Base-by-base conservation (phyloP, 2,888 invertebrate genomes). In the Mimas tiliae region DNA sequence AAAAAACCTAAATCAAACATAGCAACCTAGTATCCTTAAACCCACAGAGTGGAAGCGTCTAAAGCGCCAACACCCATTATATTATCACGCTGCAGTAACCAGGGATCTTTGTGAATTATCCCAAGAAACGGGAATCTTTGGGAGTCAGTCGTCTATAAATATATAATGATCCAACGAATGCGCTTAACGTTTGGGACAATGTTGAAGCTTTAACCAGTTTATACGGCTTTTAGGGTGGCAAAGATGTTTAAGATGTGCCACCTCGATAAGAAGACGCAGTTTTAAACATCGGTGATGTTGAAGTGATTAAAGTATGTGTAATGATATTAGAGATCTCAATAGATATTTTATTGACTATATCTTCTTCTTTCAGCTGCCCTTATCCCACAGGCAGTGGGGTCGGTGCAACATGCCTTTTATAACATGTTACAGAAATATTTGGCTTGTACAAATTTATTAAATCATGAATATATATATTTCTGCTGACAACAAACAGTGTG, bases 51-150 rank as follows among this genome's bases (percentile, higher is more conserved):
- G 45, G 45, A 45, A 58, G 48, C 27, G 65, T 47, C 62, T 73
- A 76, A 76, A 80, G 77, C 79, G 75, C 68, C 53, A 70, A 69
- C 72, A 75, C 83, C 90, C 92, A 91, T 92, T 92, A 92, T 92
- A 90, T 83, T 88, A 88, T 85, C 78, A 90, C 91, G 92, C 85
- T 86, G 90, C 86, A 88, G 87, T 90, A 80, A 79, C 71, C 79
- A 71, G 75, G 76, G 80, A 83, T 89, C 90, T 84, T 89, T 87
- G 84, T 82, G 81, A 85, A 84, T 87, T 82, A 83, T 80, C 78
- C 78, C 77, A 81, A 77, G 82, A 83, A 84, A 79, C 62, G 64
- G 83, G 38, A 86, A 86, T 88, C 87, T 87, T 87, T 87, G 84
- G 81, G 77, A 85, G 79, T 71, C 90, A 88, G 76, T 86, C 90